Conservation (phyloP, 2,888 invertebrate genomes). For the Keiferia lycopersicella region DNA sequence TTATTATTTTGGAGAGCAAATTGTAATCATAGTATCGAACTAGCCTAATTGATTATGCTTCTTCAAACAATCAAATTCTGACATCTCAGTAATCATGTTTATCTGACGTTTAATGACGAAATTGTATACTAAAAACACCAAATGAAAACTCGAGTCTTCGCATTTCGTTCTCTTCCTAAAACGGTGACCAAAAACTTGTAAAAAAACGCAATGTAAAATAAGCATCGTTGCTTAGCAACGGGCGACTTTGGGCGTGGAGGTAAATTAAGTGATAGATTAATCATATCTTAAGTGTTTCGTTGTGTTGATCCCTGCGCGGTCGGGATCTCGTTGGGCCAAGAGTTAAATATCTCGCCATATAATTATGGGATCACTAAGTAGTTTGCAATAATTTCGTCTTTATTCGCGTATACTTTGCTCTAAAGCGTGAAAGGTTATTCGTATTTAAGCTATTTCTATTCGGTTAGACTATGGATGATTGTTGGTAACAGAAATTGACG, state of each 20-base stretch:
- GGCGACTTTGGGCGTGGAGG: slow-evolving; percentile 7
- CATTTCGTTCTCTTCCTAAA: slow-evolving; percentile 63
- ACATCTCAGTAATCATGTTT: too few relatives aligned
- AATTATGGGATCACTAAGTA: slow-evolving; percentile 73
- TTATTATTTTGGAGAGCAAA: not conserved
- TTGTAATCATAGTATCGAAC: not conserved
- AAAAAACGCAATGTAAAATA: slow-evolving; percentile 46
- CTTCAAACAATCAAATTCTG: not conserved
- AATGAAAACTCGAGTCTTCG: slow-evolving; percentile 39
- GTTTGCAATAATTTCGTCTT: slow-evolving; percentile 58
- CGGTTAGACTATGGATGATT: slow-evolving; percentile 23
- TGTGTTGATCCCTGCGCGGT: slow-evolving; percentile 59
- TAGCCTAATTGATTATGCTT: too few relatives aligned
- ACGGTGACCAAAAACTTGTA: slow-evolving; percentile 69
- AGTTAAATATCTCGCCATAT: slow-evolving; percentile 63
- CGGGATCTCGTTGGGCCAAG: slow-evolving; percentile 74
- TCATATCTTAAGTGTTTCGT: slow-evolving; percentile 74
- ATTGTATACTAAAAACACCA: too few relatives aligned
- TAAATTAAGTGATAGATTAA: slow-evolving; percentile 68
- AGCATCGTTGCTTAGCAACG: slow-evolving; percentile 52
- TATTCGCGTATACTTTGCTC: slow-evolving; percentile 44
- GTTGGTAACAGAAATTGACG: slow-evolving; percentile 8
- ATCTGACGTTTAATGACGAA: too few relatives aligned
- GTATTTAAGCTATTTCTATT: slow-evolving; percentile 35
- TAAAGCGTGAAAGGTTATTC: slow-evolving; percentile 37